Base-by-base conservation (phyloP, 2,113 vertebrate species). In the Urocynchramus pylzowi region DNA sequence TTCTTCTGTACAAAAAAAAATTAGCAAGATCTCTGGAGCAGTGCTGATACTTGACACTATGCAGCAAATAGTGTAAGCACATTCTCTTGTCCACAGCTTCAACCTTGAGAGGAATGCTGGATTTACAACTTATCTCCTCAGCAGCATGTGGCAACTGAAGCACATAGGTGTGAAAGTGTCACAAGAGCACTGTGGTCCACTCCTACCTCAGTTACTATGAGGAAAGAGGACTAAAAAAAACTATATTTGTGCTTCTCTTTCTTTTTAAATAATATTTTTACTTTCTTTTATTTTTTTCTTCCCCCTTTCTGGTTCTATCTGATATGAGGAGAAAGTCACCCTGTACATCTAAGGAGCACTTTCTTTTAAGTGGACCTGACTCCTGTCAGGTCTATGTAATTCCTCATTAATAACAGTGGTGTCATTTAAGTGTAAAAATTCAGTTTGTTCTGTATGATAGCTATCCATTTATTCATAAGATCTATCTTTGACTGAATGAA, bases 21-120 rank as follows among this genome's bases (percentile, higher is more conserved):
- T 90, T 86, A 85, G 18, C 33, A 53, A 93, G 50, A 16, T 83
- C 53, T 90, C 31, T 80, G 90, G 90, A 93, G 79, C 83, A 88
- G 26, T 35, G 59, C 42, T 93, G 83, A 70, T 84, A 39, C 59
- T 84, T 88, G 85, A 50, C 71, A 90, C 45, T 45, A 33, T 84
- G 30, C 59, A 88, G 37, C 0, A 3, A 88, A 80, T 11, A 52
- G 11, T 7, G 2, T 54, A 88, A 88, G 70, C 37, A 84, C 30
- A 69, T 83, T 88, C 27, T 50, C 42, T 45, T 23, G 33, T 70
- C 37, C 50, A 59, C 5, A 5, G 23, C 44, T 81, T 92, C 86
- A 96, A 2, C 79, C 86, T 93, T 92, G 92, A 93, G 85, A 83
- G 19, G 39, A 54, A 23, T 1, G 1, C 27, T 64, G 42, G 24